Evolutionary conservation across 2,113 vertebrate genomes (phyloP).

Genomic region (Chrysemys picta): DNA sequence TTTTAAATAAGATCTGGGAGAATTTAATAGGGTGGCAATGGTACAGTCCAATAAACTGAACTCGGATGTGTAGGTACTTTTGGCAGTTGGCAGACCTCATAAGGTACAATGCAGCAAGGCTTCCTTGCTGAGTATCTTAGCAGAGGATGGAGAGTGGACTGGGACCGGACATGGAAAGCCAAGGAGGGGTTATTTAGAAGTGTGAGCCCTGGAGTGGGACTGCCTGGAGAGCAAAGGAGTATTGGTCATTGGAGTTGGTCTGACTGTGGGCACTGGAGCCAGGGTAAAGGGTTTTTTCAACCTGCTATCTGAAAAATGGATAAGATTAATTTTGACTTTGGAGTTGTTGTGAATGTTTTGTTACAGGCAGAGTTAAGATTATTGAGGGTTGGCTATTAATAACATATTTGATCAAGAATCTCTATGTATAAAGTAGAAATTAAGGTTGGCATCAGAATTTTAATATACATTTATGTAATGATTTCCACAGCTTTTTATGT

Average conservation of each 20-base stretch:
- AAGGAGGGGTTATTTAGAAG: not conserved
- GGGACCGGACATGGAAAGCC: not conserved
- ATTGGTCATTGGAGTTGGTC: not conserved
- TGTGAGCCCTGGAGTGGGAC: not conserved
- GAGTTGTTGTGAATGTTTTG: not conserved
- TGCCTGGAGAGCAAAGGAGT: not conserved
- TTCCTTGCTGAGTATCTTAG: not conserved
- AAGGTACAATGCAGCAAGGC: not conserved
- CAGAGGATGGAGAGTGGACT: not conserved
- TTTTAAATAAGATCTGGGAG: accelerated
- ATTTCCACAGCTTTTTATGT: not conserved
- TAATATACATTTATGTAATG: not conserved
- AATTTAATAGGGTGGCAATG: not conserved
- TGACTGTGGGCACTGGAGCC: not conserved
- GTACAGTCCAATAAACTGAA: not conserved
- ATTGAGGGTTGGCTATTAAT: not conserved
- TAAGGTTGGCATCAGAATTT: not conserved
- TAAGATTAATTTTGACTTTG: not conserved
- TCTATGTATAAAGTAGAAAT: not conserved
- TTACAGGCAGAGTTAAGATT: not conserved
- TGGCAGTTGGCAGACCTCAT: not conserved
- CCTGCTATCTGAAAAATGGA: not conserved
- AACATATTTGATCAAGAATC: not conserved
- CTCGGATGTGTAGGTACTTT: not conserved
- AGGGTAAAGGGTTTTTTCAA: accelerated